Percentiles rank a stretch among this genome's conserved stretches.
These are phyloP conservation scores for Tachina lurida DNA, from an alignment of 2,888 invertebrate species.

Conservation along the genomic window DNA sequence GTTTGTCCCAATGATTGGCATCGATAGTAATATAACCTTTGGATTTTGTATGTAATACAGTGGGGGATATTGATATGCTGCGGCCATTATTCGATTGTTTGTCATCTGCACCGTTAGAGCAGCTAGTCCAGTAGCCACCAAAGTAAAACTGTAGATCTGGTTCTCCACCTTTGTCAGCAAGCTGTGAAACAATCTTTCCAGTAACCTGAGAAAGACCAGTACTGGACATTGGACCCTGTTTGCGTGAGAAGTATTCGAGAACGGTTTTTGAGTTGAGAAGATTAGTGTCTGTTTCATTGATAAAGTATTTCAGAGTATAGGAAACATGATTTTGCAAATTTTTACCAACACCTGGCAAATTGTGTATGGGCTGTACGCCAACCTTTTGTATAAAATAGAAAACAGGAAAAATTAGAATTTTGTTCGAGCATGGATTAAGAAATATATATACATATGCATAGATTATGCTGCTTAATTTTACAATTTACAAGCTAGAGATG, in stretches of 20 bases:
- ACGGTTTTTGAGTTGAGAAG: slow-evolving; percentile 95
- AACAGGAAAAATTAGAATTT: not conserved
- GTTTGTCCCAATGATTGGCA: slow-evolving; percentile 89
- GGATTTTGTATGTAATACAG: slow-evolving; percentile 93
- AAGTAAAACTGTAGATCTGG: slow-evolving; percentile 95
- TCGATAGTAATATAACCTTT: slow-evolving; percentile 90
- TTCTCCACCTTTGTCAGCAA: slow-evolving; percentile 88
- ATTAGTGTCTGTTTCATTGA: slow-evolving; percentile 92
- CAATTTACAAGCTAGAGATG: too few species aligned
- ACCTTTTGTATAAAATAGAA: slow-evolving; percentile 76
- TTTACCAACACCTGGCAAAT: slow-evolving; percentile 91
- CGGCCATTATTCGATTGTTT: slow-evolving; percentile 87
- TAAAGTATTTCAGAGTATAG: slow-evolving; percentile 89
- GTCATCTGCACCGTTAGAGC: slow-evolving; percentile 93
- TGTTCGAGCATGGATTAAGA: not conserved
- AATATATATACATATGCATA: not conserved
- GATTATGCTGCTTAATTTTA: too few species aligned
- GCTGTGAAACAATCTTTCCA: slow-evolving; percentile 91
- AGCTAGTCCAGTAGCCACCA: slow-evolving; percentile 92
- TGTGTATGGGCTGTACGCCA: slow-evolving; percentile 87
- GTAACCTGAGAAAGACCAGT: slow-evolving; percentile 95
- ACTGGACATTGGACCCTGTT: slow-evolving; percentile 94
- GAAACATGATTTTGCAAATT: slow-evolving; percentile 95
- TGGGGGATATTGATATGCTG: slow-evolving; percentile 89
- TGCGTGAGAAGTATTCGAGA: slow-evolving; percentile 94